phyloP scores from a whole-genome alignment of 2,113 vertebrate species.

The Mungos mungo region DNA sequence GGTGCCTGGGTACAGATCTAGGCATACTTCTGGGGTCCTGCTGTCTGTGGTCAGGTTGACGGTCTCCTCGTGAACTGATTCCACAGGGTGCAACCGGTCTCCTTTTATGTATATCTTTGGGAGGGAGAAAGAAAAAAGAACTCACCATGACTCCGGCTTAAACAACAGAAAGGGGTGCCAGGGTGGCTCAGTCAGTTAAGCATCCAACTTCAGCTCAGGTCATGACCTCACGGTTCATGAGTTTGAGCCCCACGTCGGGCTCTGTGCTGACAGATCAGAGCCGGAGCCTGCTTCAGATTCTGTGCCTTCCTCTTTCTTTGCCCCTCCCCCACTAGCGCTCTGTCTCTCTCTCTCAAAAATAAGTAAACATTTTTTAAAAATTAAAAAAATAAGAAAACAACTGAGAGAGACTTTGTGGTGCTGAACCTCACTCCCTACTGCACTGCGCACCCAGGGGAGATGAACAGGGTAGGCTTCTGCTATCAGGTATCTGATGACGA shows the following conservation, averaged over 20 bases:
- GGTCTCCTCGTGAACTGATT: conserved; percentile 79
- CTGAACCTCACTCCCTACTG: neutral
- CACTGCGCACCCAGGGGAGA: neutral
- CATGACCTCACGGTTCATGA: too few species aligned
- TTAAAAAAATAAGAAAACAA: neutral
- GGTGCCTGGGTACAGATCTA: conserved; percentile 85
- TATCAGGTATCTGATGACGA: neutral
- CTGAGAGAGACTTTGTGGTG: neutral
- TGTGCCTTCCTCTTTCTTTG: too few species aligned
- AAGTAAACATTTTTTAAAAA: too few species aligned
- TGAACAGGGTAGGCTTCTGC: neutral
- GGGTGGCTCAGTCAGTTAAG: too few species aligned
- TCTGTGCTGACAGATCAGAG: too few species aligned
- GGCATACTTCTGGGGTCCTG: conserved; percentile 83
- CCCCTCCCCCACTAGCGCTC: too few species aligned
- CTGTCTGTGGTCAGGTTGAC: conserved; percentile 81
- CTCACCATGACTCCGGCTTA: neutral
- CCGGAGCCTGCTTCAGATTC: too few species aligned
- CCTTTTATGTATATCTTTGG: conserved; percentile 85
- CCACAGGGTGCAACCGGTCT: conserved; percentile 79
- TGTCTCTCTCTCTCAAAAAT: too few species aligned
- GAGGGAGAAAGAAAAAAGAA: conserved; percentile 49
- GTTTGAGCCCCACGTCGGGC: too few species aligned
- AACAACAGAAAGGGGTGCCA: neutral
- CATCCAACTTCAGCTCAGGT: too few species aligned